A percentile compares a stretch with the other conserved stretches of the same genome.
Conservation (phyloP, 1,140 invertebrate species). For the Drosophila punjabiensis region DNA sequence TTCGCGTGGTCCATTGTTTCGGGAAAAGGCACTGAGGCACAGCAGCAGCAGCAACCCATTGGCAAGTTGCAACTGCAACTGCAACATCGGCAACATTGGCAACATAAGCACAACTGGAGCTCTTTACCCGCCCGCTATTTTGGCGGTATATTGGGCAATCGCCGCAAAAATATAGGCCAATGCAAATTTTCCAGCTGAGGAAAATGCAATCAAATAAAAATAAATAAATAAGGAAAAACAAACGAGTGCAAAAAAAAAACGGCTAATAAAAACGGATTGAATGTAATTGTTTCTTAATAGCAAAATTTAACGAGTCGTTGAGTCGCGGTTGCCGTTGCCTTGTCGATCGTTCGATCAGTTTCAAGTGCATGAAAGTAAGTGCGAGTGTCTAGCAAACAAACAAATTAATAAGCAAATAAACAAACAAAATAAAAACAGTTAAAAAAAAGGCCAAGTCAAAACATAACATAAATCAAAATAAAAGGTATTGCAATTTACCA, state of each 20-base stretch:
- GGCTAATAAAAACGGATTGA: slow-evolving; percentile 54
- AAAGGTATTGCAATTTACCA: neutral
- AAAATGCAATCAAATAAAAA: slow-evolving; percentile 27
- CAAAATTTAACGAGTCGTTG: slow-evolving; percentile 51
- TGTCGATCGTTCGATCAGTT: slow-evolving; percentile 16
- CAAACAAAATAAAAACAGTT: neutral
- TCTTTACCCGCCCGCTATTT: slow-evolving; percentile 73
- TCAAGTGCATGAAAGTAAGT: slow-evolving; percentile 44
- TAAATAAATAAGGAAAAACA: slow-evolving; percentile 16
- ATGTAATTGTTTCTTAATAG: slow-evolving; percentile 53
- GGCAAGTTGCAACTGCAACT: slow-evolving; percentile 23
- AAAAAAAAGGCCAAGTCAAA: slow-evolving; percentile 42
- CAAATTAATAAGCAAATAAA: slow-evolving; percentile 1
- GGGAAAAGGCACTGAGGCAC: slow-evolving; percentile 18
- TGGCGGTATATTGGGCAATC: slow-evolving; percentile 69
- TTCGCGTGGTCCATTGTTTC: slow-evolving; percentile 62
- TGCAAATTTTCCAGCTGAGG: slow-evolving; percentile 60
- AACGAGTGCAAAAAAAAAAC: slow-evolving; percentile 33
- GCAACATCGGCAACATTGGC: slow-evolving; percentile 36
- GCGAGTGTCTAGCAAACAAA: slow-evolving; percentile 21
- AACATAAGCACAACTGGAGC: slow-evolving; percentile 47
- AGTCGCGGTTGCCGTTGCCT: slow-evolving; percentile 36
- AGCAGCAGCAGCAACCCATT: slow-evolving; percentile 22
- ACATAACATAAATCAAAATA: slow-evolving; percentile 39
- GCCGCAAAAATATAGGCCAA: slow-evolving; percentile 46